Percentiles rank a stretch among this genome's conserved stretches.
These are phyloP conservation scores for Typhlichthys subterraneus DNA, from an alignment of 2,797 vertebrate species.

Conservation along the genomic window DNA sequence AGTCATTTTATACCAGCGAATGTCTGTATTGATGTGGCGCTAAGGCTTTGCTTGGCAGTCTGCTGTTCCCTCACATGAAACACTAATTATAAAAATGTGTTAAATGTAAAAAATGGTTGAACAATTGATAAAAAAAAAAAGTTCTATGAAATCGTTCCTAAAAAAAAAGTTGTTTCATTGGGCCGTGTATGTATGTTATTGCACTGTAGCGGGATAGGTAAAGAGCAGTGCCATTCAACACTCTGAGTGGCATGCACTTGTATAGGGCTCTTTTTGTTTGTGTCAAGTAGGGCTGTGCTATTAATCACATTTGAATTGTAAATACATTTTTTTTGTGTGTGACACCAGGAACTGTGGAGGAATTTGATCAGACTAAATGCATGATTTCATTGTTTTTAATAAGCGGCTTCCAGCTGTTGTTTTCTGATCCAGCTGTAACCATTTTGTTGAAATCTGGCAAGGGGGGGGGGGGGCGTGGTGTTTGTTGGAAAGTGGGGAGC, in stretches of 20 bases:
- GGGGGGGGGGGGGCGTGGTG: conserved; percentile 38
- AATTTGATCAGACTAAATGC: conserved; percentile 60
- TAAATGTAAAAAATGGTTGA: no score
- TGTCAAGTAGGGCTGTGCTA: no score
- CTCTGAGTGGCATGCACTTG: no score
- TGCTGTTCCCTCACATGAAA: conserved; percentile 17
- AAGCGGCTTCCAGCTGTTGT: conserved; percentile 32
- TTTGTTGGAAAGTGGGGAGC: conserved; percentile 35
- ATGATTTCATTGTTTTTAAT: conserved; percentile 30
- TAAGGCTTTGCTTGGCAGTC: conserved; percentile 27
- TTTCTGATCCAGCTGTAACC: conserved; percentile 50
- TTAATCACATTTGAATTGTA: no score
- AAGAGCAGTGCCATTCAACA: no score
- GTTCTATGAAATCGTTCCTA: no score
- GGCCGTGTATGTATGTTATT: no score
- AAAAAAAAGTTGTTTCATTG: no score
- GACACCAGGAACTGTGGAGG: conserved; percentile 37
- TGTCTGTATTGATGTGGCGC: conserved; percentile 53
- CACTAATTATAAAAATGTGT: no score
- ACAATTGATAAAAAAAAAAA: no score
- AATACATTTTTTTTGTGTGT: conserved; percentile 1
- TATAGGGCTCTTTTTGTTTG: no score
- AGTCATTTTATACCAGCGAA: conserved; percentile 57
- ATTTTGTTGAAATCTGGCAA: conserved; percentile 62
- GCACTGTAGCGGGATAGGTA: no score